phyloP scores from a whole-genome alignment of 1,140 invertebrate genomes.

The Hydropsyche tenuis region DNA sequence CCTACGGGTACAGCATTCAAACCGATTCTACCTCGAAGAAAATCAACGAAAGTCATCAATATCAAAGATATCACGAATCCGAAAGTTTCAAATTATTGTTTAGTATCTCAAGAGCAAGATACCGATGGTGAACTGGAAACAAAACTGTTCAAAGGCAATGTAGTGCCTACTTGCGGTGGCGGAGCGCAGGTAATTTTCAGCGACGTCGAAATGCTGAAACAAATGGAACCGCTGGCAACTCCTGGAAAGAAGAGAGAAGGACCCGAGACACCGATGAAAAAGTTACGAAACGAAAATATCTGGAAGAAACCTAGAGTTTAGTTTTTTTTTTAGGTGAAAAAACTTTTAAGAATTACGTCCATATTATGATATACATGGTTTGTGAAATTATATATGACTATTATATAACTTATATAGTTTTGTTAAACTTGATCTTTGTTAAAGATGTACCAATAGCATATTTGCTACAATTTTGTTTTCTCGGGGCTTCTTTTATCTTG shows the following conservation, averaged over 20 bases:
- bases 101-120: slow-evolving; percentile 91
- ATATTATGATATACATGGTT: too few relatives aligned
- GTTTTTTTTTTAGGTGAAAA: too few relatives aligned
- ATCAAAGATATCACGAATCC: slow-evolving; percentile 75
- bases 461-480: too few relatives aligned
- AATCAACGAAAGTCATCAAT: slow-evolving; percentile 78
- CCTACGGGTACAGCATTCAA: slow-evolving; percentile 87
- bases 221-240: slow-evolving; percentile 73
- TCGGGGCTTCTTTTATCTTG: too few relatives aligned
- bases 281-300: slow-evolving; percentile 27
- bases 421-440: too few relatives aligned
- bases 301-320: slow-evolving; percentile 45
- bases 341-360: too few relatives aligned
- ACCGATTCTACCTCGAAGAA: slow-evolving; percentile 80
- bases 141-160: slow-evolving; percentile 91
- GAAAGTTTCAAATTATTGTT: slow-evolving; percentile 86
- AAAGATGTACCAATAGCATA: neutral
- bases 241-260: slow-evolving; percentile 39
- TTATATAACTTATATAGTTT: too few relatives aligned
- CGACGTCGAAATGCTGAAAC: slow-evolving; percentile 91
- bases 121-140: slow-evolving; percentile 92
- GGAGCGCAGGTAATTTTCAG: slow-evolving; percentile 95
- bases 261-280: slow-evolving; percentile 36
- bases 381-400: too few relatives aligned
- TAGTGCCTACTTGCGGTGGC: slow-evolving; percentile 89